Evolutionary conservation across 2,888 invertebrate genomes (phyloP), one percentile per base, ranked within the genome.

Genomic region (Mythimna ferrago): DNA sequence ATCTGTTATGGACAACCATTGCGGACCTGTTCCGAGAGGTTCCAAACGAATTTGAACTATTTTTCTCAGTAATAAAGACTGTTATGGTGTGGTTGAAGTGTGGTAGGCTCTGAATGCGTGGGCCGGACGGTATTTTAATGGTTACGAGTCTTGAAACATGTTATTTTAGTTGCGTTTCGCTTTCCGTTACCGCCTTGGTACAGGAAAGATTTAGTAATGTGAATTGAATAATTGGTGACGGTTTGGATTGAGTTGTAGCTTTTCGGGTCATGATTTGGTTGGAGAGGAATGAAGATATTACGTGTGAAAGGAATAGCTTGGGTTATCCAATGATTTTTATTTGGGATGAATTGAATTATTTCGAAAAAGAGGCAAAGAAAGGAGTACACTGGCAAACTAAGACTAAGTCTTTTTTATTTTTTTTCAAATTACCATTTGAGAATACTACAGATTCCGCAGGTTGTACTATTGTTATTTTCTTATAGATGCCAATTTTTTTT

Each of bases 71-170:
- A 70, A 86, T 88, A 92, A 87, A 86, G 86, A 84, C 73, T 80
- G 83, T 87, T 88, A 89, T 86, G 67, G 86, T 73, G 71, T 82
- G 87, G 70, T 70, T 35, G 32, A 41, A 57, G 41, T 51, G 63
- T 71, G 66, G 73, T 81, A 80, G 82, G 86, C 76, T 86, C 71
- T 66, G 75, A 78, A 83, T 86, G 90, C 91, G 92, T 92, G 88
- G 91, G 89, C 70, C 79, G 84, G 48, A 79, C 85, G 93, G 92
- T 92, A 93, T 93, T 91, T 93, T 93, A 93, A 93, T 93, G 89
- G 90, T 83, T 87, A 84, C 89, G 86, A 85, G 90, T 83, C 84
- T 79, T 82, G 80, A 71, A 86, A 83, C 86, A 86, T 86, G 87
- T 82, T 88, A 86, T 86, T 86, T 86, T 80, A 76, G 82, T 86